Evolutionary conservation across 2,797 vertebrate species (phyloP).

Genomic region (Acestrorhynchus altus): DNA sequence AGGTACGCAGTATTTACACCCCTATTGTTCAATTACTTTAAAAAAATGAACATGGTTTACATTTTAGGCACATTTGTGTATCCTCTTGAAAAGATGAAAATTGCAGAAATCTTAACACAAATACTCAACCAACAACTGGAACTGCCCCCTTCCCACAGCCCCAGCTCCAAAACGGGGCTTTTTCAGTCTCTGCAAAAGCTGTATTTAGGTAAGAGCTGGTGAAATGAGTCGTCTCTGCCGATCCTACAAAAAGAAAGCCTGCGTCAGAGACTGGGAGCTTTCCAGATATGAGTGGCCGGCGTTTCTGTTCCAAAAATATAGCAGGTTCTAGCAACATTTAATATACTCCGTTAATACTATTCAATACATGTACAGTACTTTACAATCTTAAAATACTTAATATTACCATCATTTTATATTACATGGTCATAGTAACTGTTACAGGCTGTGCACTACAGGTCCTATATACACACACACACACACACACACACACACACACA

Average conservation of each 20-base stretch:
- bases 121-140: conserved; percentile 25
- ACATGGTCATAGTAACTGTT: conserved; percentile 49
- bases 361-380: conserved; percentile 62
- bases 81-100: conserved; percentile 39
- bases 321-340: conserved; percentile 56
- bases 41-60: conserved; percentile 47
- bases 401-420: conserved; percentile 43
- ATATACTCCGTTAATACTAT: conserved; percentile 57
- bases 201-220: conserved; percentile 40
- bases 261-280: conserved; percentile 5
- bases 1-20: conserved; percentile 50
- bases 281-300: conserved; percentile 21
- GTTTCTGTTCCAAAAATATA: conserved; percentile 61
- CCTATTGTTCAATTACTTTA: background rate
- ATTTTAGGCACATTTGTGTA: conserved; percentile 52
- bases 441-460: conserved; percentile 54
- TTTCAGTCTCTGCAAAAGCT: conserved; percentile 6
- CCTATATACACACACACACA: conserved; percentile 32
- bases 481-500: too few relatives aligned
- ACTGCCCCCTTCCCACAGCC: background rate
- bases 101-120: conserved; percentile 42
- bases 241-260: conserved; percentile 15
- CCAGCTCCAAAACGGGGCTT: background rate
- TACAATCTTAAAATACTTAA: conserved; percentile 61
- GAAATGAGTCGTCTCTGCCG: conserved; percentile 36